Evolutionary conservation across 2,797 vertebrate species (phyloP).

Genomic region (Agapornis canus): DNA sequence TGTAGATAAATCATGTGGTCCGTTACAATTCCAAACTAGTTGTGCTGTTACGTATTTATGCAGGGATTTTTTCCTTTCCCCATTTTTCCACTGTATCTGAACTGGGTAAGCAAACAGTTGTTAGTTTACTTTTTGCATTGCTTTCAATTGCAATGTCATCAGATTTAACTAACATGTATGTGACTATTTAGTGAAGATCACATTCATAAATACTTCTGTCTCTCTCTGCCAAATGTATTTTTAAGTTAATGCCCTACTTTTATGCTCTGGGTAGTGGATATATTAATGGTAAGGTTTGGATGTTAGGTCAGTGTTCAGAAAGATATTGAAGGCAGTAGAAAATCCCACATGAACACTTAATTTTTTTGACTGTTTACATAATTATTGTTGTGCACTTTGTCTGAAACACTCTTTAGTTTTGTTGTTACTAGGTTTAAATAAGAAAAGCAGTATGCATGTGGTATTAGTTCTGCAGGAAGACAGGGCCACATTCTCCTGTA

Average conservation of each 20-base stretch:
- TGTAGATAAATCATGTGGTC: background rate
- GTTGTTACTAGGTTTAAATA: background rate
- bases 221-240: background rate
- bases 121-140: background rate
- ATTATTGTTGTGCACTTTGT: background rate
- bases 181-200: background rate
- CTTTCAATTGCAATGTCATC: background rate
- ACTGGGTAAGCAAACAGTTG: background rate
- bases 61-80: background rate
- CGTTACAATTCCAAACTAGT: background rate
- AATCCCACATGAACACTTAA: background rate
- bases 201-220: background rate
- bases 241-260: background rate
- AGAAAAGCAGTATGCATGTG: background rate
- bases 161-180: background rate
- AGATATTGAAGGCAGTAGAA: background rate
- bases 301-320: background rate
- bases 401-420: background rate
- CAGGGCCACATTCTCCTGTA: fast-evolving
- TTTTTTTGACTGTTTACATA: background rate
- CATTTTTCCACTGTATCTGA: background rate
- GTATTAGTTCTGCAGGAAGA: background rate
- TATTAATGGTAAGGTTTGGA: background rate
- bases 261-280: background rate
- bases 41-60: background rate